These are phyloP conservation scores for Mormyrus lacerda DNA, from an alignment of 2,113 vertebrate species.

Conservation along the genomic window DNA sequence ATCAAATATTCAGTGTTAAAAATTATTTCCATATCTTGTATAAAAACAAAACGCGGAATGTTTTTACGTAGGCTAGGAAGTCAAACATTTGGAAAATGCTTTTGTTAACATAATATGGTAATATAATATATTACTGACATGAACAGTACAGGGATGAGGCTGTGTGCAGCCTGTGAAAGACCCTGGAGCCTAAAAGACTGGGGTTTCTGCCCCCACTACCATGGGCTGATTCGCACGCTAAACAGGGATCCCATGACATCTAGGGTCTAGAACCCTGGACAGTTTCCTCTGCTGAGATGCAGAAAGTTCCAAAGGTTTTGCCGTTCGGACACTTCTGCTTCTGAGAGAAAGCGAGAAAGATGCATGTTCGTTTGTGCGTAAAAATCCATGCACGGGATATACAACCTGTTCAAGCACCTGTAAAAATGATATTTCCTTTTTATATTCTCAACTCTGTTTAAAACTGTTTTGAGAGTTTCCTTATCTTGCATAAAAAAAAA, in stretches of 20 bases:
- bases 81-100: background rate
- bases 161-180: background rate
- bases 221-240: background rate
- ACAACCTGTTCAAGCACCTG: background rate
- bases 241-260: background rate
- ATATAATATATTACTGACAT: background rate
- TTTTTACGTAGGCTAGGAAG: background rate
- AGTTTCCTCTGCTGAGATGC: background rate
- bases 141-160: background rate
- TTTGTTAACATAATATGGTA: background rate
- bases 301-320: background rate
- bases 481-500: background rate
- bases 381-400: background rate
- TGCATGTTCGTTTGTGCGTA: background rate
- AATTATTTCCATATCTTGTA: constrained; percentile 3
- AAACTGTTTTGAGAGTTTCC: background rate
- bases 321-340: background rate
- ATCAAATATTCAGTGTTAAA: constrained; percentile 3
- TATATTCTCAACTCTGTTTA: background rate
- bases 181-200: background rate
- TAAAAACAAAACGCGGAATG: background rate
- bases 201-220: background rate
- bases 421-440: background rate
- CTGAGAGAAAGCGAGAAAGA: background rate
- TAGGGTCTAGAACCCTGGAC: background rate